Evolutionary conservation across 2,113 vertebrate species (phyloP), one percentile per base, ranked within the genome.

Genomic region (Fulica atra): DNA sequence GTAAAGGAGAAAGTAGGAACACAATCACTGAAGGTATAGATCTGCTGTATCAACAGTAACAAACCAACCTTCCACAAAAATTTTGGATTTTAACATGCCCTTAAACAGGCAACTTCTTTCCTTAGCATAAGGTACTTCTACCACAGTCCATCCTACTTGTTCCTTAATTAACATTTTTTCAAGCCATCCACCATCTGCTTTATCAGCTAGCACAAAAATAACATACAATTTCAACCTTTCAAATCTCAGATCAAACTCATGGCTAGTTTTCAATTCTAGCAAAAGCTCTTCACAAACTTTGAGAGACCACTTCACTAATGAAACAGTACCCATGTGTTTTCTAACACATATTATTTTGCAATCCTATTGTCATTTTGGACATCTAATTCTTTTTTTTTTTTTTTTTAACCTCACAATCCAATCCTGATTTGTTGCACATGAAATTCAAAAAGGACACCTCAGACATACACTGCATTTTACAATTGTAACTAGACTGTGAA

Each of bases 141-240:
- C 73, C 81, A 79, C 73, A 93, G 95, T 59, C 57, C 92, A 85
- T 87, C 88, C 96, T 81, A 93, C 92, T 92, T 84, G 73, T 88
- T 94, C 88, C 77, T 84, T 94, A 92, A 93, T 91, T 95, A 93
- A 76, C 73, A 80, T 93, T 96, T 95, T 95, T 65, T 64, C 63
- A 81, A 76, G 71, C 35, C 86, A 81, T 88, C 61, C 28, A 87
- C 95, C 88, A 95, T 92, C 92, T 95, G 92, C 50, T 93, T 59
- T 36, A 91, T 65, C 88, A 93, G 83, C 77, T 60, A 69, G 69
- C 44, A 81, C 73, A 72, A 38, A 94, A 96, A 95, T 92, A 95
- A 69, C 72, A 69, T 10, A 70, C 46, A 74, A 56, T 96, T 95
- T 74, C 59, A 94, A 88, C 77, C 86, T 93, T 88, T 87, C 61